Conservation (phyloP, 2,797 vertebrate genomes). For the Glyptemys insculpta region DNA sequence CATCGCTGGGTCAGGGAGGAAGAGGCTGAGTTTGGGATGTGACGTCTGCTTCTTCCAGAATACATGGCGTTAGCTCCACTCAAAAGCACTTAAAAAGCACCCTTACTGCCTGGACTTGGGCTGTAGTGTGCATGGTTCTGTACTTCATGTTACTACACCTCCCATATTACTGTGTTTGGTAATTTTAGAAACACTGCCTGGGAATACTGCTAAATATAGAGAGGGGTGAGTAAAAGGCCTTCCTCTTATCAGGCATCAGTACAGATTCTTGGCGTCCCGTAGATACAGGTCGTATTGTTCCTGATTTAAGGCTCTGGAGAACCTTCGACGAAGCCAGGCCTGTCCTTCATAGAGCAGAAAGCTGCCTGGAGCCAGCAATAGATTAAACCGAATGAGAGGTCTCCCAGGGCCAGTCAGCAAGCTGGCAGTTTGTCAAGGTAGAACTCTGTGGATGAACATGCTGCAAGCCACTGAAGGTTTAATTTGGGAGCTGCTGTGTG, state of each 20-base stretch:
- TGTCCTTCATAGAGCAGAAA: slow-evolving; percentile 29
- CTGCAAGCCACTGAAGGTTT: slow-evolving; percentile 13
- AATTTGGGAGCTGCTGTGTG: background rate
- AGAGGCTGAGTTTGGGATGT: background rate
- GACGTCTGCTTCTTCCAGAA: slow-evolving; percentile 1
- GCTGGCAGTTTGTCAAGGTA: slow-evolving; percentile 46
- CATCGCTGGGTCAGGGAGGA: background rate
- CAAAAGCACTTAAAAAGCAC: slow-evolving; percentile 15
- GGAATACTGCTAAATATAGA: slow-evolving; percentile 67
- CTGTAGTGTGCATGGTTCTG: slow-evolving; percentile 31
- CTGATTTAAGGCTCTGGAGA: slow-evolving; percentile 53
- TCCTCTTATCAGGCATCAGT: slow-evolving; percentile 43
- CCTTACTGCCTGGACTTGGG: slow-evolving; percentile 28
- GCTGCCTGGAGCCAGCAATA: slow-evolving; percentile 54
- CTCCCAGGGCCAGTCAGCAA: slow-evolving; percentile 32
- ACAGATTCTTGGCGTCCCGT: slow-evolving; percentile 40
- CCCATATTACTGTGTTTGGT: slow-evolving; percentile 50
- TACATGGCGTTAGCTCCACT: background rate
- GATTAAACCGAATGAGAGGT: background rate
- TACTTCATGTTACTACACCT: slow-evolving; percentile 51
- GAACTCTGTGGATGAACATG: background rate
- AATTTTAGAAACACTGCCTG: slow-evolving; percentile 70
- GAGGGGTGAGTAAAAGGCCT: slow-evolving; percentile 34
- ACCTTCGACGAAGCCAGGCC: slow-evolving; percentile 44
- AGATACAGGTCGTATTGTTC: slow-evolving; percentile 6